phyloP scores from a whole-genome alignment of 1,140 invertebrate genomes.

The Bombus waltoni region DNA sequence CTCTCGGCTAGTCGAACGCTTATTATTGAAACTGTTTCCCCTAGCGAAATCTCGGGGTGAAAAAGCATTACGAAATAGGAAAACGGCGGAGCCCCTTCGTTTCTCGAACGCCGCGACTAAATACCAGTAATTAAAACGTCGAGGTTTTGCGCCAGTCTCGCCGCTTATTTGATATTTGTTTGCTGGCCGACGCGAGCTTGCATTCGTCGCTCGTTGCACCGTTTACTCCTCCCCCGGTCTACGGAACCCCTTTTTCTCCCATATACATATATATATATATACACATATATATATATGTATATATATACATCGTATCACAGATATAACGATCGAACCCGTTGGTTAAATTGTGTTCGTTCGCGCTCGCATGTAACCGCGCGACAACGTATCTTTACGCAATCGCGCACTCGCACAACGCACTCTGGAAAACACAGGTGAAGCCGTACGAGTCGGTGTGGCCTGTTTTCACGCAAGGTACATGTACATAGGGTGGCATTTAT shows the following conservation, averaged over 20 bases:
- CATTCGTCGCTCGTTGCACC: slow-evolving; percentile 10
- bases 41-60: not conserved
- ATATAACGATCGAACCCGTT: not conserved
- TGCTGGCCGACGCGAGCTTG: slow-evolving; percentile 16
- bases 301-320: not conserved
- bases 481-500: not conserved
- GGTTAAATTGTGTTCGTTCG: not conserved
- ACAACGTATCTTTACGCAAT: slow-evolving; percentile 28
- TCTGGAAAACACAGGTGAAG: not conserved
- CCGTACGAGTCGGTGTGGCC: slow-evolving; percentile 5
- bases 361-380: not conserved
- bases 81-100: not conserved
- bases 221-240: not conserved
- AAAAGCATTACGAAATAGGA: slow-evolving; percentile 12
- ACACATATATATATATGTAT: too few species aligned
- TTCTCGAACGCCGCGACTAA: slow-evolving; percentile 48
- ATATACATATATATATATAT: too few species aligned
- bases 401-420: not conserved
- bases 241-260: not conserved
- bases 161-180: slow-evolving; percentile 70
- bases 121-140: slow-evolving; percentile 71
- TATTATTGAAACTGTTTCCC: slow-evolving; percentile 1
- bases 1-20: slow-evolving; percentile 13
- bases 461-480: slow-evolving; percentile 9
- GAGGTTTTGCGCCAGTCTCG: slow-evolving; percentile 49